Conservation (phyloP, 2,797 vertebrate genomes). For the Gambusia yucatana region DNA sequence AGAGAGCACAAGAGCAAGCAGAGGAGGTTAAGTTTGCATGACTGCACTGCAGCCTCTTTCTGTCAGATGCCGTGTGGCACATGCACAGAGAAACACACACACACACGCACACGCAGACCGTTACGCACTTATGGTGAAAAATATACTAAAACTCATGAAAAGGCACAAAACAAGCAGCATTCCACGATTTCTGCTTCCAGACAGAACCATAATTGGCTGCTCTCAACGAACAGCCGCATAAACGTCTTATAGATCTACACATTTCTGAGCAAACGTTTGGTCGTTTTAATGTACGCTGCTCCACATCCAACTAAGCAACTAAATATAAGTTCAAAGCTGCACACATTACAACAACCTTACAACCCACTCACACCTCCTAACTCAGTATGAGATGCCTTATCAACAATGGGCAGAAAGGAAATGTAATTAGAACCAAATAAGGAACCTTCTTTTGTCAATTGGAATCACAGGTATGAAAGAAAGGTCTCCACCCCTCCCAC, state of each 20-base stretch:
- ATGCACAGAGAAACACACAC: slow-evolving; percentile 8
- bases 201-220: too few species aligned
- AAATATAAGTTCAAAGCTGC: slow-evolving; percentile 2
- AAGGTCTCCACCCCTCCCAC: slow-evolving; percentile 73
- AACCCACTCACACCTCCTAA: slow-evolving; percentile 45
- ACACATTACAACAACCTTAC: slow-evolving; percentile 17
- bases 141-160: neutral
- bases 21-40: slow-evolving; percentile 92
- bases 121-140: slow-evolving; percentile 7
- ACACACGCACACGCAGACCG: neutral
- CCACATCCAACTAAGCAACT: slow-evolving; percentile 1
- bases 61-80: slow-evolving; percentile 84
- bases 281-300: slow-evolving; percentile 20
- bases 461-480: slow-evolving; percentile 93
- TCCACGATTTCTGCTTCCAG: neutral
- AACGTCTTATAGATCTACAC: slow-evolving; percentile 5
- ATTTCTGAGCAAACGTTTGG: slow-evolving; percentile 23
- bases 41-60: slow-evolving; percentile 90
- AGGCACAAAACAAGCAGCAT: neutral
- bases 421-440: slow-evolving; percentile 79
- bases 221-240: neutral
- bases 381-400: slow-evolving; percentile 65
- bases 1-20: slow-evolving; percentile 58
- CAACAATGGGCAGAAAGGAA: slow-evolving; percentile 76
- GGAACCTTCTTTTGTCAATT: slow-evolving; percentile 80